Conservation (phyloP, 2,113 vertebrate species). For the Cyanistes caeruleus region DNA sequence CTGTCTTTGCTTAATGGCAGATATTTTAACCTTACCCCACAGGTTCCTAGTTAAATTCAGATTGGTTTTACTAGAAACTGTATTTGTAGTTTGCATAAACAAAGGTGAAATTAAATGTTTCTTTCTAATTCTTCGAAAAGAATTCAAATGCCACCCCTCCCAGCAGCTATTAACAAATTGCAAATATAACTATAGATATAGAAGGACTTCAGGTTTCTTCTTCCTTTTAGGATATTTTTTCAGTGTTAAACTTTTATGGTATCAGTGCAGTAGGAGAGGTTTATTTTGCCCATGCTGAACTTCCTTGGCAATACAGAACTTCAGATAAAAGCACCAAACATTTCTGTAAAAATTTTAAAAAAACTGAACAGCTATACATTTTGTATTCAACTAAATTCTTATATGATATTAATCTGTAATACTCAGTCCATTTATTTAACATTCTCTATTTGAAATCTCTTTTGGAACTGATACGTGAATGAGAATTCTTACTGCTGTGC, state of each 20-base stretch:
- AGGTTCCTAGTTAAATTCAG: background rate
- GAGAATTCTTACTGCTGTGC: background rate
- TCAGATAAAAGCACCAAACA: background rate
- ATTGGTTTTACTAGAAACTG: background rate
- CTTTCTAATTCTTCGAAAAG: background rate
- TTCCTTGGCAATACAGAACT: background rate
- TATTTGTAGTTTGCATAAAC: background rate
- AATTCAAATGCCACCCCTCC: background rate
- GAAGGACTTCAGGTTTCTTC: background rate
- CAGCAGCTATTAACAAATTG: background rate
- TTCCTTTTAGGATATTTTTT: background rate
- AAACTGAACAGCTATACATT: background rate
- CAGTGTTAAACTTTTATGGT: background rate
- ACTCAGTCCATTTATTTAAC: background rate
- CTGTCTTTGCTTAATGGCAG: background rate
- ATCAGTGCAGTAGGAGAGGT: rapidly evolving
- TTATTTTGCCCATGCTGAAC: background rate
- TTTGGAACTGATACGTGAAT: background rate
- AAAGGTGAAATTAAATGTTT: background rate
- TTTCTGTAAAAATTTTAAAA: background rate
- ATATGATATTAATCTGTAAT: background rate
- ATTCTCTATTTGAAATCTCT: background rate
- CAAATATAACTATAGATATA: background rate
- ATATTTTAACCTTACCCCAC: background rate
- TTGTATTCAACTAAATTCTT: background rate